These are phyloP conservation scores for Tretioscincus oriximinensis DNA, from an alignment of 2,113 vertebrate genomes.

Conservation along the genomic window DNA sequence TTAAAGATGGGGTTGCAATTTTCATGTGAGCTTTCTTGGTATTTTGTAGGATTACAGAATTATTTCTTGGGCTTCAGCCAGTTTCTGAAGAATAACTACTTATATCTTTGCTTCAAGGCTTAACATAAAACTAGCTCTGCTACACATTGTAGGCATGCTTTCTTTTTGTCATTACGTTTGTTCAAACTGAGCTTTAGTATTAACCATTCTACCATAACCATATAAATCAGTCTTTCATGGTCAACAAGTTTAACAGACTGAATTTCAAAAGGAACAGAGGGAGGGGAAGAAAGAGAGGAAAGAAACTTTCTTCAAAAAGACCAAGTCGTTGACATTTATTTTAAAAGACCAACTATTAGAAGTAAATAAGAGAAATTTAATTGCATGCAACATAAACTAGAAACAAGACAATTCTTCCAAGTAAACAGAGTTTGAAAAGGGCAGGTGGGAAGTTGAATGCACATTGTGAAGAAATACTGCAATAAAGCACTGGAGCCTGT, in stretches of 20 bases:
- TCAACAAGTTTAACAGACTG: conserved; percentile 64
- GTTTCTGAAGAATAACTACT: conserved; percentile 53
- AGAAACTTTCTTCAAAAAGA: conserved; percentile 51
- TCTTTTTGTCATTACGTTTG: conserved; percentile 21
- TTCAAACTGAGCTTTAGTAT: conserved; percentile 62
- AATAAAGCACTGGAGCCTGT: not conserved
- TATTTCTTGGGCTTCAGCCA: conserved; percentile 23
- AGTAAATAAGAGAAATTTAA: conserved; percentile 49
- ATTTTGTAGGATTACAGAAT: conserved; percentile 16
- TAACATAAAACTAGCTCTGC: conserved; percentile 63
- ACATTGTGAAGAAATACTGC: not conserved
- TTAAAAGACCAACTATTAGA: conserved; percentile 56
- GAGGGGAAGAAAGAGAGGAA: conserved; percentile 25
- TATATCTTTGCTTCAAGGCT: conserved; percentile 61
- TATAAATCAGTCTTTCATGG: conserved; percentile 72
- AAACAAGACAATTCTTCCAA: conserved; percentile 35
- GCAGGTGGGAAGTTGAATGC: conserved; percentile 11
- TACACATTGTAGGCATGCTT: conserved; percentile 20
- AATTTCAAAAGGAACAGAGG: conserved; percentile 57
- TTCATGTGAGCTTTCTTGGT: not conserved
- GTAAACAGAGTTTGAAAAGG: not conserved
- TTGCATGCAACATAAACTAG: conserved; percentile 30
- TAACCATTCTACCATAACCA: conserved; percentile 55
- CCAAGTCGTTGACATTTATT: conserved; percentile 70
- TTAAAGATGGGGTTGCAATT: not conserved